Base-by-base conservation (phyloP, 2,797 vertebrate species). In the Manis javanica region DNA sequence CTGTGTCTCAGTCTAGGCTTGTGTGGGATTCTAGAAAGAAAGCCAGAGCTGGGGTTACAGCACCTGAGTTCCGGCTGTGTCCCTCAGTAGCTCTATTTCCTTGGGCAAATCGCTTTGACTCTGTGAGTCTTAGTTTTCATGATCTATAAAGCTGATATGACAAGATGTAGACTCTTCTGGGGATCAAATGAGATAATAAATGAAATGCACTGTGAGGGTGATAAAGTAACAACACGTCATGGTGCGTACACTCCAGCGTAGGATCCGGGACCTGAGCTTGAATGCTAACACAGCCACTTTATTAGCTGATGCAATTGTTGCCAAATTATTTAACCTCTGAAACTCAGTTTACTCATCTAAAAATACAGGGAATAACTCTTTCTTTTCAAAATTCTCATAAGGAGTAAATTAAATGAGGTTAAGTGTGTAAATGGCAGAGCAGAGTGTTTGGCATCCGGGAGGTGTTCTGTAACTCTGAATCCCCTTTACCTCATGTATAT, bases 401-500 rank as follows among this genome's bases (percentile, higher is more conserved):
- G 37, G 61, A 66, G 21, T 46, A 57, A 37, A n/a, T 49, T 14
- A 7, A 10, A 4, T 24, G 46, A 53, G 26, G 37, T 37, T 49
- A n/a, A 13, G 42, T 37, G 1, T 51, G 7, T 8, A 31, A 8
- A 0, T 55, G 57, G 10, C 46, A 1, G 3, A n/a, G 26, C 1
- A 1, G 74, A 51, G 24, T 10, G 13, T 71, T 69, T 23, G 46
- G 11, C 18, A 4, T 19, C 29, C 11, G 34, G 87, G 12, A 15
- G 53, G 1, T 46, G 2, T 42, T 42, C 37, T 49, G 4, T 1
- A 5, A 4, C 2, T 6, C 55, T 2, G 1, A 1, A 1, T 34
- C n/a, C 1, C 42, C 23, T n/a, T 34, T 7, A 26, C 8, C 1
- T 69, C 3, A 7, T 0, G 7, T 0, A 0, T 18, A 3, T 26